Percentiles rank a stretch among this genome's conserved stretches.
Evolutionary conservation across 2,888 invertebrate species (phyloP).

Genomic region (Disparrhopalites patrizii): DNA sequence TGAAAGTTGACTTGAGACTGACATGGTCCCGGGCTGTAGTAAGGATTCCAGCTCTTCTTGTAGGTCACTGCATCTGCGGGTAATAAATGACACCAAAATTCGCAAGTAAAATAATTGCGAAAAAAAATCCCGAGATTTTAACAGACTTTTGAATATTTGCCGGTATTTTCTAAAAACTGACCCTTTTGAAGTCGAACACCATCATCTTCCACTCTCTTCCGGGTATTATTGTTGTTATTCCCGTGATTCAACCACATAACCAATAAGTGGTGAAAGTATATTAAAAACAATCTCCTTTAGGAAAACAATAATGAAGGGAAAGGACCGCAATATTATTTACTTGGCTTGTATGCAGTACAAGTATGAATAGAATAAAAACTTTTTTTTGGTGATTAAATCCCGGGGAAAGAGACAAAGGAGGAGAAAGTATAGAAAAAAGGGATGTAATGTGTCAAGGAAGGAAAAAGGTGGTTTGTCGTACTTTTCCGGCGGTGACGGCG

Average conservation of each 20-base stretch:
- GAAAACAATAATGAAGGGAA: too few species aligned
- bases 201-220: not conserved
- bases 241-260: constrained; percentile 1
- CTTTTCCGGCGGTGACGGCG: constrained; percentile 13
- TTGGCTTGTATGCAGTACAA: too few species aligned
- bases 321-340: too few species aligned
- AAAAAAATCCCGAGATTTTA: too few species aligned
- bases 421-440: not conserved
- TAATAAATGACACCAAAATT: too few species aligned
- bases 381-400: too few species aligned
- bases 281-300: not conserved
- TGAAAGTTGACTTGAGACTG: constrained; percentile 21
- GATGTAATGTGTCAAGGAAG: not conserved
- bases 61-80: not conserved
- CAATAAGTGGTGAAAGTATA: not conserved
- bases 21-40: constrained; percentile 6
- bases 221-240: too few species aligned
- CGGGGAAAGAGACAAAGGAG: too few species aligned
- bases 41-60: constrained; percentile 17
- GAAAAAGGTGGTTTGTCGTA: constrained; percentile 13
- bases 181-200: not conserved
- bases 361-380: too few species aligned
- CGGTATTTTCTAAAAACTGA: too few species aligned
- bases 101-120: too few species aligned
- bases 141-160: too few species aligned